Evolutionary conservation across 1,140 invertebrate species (phyloP).

Genomic region (Panonychus citri): DNA sequence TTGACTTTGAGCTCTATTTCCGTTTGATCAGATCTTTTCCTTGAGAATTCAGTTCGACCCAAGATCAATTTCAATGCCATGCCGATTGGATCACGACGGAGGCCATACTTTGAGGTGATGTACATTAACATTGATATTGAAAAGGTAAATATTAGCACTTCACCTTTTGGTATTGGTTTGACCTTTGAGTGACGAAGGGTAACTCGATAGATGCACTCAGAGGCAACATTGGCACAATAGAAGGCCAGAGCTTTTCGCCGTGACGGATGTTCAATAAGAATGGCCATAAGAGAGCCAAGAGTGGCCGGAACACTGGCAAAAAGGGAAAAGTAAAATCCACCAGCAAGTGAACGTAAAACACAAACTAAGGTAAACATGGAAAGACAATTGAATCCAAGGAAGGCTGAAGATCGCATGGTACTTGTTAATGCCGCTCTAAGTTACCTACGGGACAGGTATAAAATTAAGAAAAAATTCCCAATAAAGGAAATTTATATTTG

Average conservation of each 20-base stretch:
- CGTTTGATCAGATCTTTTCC: not conserved
- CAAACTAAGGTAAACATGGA: not conserved
- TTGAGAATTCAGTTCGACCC: not conserved
- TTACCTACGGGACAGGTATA: no score
- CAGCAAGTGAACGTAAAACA: not conserved
- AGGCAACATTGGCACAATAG: slow-evolving; percentile 51
- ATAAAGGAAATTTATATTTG: no score
- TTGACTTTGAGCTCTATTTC: no score
- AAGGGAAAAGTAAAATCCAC: slow-evolving; percentile 1
- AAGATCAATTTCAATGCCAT: slow-evolving; percentile 7
- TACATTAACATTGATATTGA: slow-evolving; percentile 3
- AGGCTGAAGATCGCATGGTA: not conserved
- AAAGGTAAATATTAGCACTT: slow-evolving; percentile 6
- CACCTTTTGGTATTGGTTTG: not conserved
- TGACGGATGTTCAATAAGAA: slow-evolving; percentile 39
- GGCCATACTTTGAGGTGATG: not conserved
- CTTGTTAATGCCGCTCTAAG: no score
- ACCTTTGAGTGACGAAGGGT: no score
- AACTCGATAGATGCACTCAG: slow-evolving; percentile 1
- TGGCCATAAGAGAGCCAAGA: slow-evolving; percentile 3
- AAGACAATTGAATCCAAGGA: not conserved
- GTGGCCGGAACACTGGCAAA: not conserved
- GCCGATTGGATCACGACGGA: slow-evolving; percentile 6
- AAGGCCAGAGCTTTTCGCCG: slow-evolving; percentile 41
- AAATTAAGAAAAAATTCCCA: no score